Conservation (phyloP, 2,888 invertebrate species). For the Kuschelorhynchus macadamiae region DNA sequence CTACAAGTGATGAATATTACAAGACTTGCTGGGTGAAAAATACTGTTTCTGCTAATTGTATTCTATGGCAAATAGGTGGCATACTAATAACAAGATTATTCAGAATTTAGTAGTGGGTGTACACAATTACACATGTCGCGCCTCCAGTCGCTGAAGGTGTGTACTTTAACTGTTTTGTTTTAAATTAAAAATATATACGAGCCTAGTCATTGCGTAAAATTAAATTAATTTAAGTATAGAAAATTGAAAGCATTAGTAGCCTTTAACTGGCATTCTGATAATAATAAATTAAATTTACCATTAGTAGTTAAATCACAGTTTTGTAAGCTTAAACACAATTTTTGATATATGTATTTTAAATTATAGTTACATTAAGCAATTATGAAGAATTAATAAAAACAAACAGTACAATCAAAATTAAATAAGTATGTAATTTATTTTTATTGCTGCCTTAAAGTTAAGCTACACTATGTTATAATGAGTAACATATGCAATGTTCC, state of each 20-base stretch:
- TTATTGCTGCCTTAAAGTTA: background rate
- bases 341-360: too few species aligned
- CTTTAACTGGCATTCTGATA: too few species aligned
- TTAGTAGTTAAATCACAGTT: too few species aligned
- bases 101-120: conserved; percentile 35
- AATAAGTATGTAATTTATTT: too few species aligned
- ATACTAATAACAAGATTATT: conserved; percentile 49
- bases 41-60: conserved; percentile 10
- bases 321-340: too few species aligned
- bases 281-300: too few species aligned
- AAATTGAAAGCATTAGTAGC: too few species aligned
- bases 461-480: background rate
- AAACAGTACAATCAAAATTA: too few species aligned
- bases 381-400: too few species aligned
- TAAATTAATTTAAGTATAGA: too few species aligned
- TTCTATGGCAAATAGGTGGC: conserved; percentile 37
- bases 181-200: conserved; percentile 2
- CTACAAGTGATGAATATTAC: conserved; percentile 6
- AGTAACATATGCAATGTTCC: conserved; percentile 2
- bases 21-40: conserved; percentile 11
- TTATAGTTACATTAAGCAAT: too few species aligned
- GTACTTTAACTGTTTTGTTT: conserved; percentile 6
- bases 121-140: conserved; percentile 36
- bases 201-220: conserved; percentile 7
- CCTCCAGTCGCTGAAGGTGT: conserved; percentile 33